Evolutionary conservation across 2,888 invertebrate species (phyloP).

Genomic region (Nephrocerus scutellatus): DNA sequence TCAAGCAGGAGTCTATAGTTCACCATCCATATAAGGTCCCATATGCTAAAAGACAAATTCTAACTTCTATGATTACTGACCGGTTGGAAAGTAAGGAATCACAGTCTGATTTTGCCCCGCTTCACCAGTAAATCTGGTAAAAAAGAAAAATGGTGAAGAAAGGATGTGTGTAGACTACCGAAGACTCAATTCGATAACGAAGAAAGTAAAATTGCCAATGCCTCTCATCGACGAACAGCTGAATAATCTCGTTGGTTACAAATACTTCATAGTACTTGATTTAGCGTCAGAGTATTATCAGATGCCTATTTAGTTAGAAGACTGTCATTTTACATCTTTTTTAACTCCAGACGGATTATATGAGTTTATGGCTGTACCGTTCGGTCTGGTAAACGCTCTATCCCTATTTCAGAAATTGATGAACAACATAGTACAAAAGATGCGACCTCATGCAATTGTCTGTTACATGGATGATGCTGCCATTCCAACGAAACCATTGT

Average conservation of each 20-base stretch:
- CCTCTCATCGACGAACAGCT: conserved; percentile 10
- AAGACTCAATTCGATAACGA: neutral
- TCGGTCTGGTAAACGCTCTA: conserved; percentile 3
- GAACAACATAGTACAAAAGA: neutral
- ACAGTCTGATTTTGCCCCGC: conserved; percentile 4
- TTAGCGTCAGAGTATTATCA: conserved; percentile 10
- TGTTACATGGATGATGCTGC: conserved; percentile 8
- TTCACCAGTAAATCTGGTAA: conserved; percentile 4
- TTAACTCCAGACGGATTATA: conserved; percentile 3
- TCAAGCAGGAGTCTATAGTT: neutral
- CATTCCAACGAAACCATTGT: neutral
- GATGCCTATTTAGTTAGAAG: conserved; percentile 7
- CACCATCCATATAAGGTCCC: too few relatives aligned
- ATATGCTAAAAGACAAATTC: conserved; percentile 5
- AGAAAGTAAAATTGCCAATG: conserved; percentile 3
- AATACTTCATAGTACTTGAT: conserved; percentile 4
- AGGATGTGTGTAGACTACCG: too few relatives aligned
- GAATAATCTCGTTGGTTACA: conserved; percentile 1
- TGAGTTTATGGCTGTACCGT: conserved; percentile 3
- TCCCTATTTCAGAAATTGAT: conserved; percentile 1
- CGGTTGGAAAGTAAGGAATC: conserved; percentile 6
- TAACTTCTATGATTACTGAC: conserved; percentile 5
- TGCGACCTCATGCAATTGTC: neutral
- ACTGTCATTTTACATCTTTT: conserved; percentile 6
- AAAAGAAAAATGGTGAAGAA: conserved; percentile 11